Evolutionary conservation across 2,113 vertebrate genomes (phyloP), one percentile per base, ranked within the genome.

Genomic region (Asarcornis scutulata): DNA sequence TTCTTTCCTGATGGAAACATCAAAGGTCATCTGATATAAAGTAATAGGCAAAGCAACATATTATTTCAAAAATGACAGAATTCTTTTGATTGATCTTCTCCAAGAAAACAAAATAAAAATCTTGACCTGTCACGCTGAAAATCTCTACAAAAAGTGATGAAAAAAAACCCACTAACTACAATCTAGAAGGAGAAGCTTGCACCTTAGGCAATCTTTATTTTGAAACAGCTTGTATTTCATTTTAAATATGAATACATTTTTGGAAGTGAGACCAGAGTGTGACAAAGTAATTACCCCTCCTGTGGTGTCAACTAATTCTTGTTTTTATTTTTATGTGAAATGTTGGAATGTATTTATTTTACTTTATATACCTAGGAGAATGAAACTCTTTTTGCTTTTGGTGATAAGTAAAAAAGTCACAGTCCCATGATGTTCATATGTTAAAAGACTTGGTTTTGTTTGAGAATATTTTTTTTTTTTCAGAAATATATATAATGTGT

Each of bases 251-350:
- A 69, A 53, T 42, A 44, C 9, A 12, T 9, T 27, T 91, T 72
- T 74, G 15, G 8, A 73, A 38, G 21, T 16, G 7, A 75, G 2
- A 42, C 26, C 27, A 68, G 31, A 18, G n/a, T n/a, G 46, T 34
- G 67, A 50, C 11, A 34, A 66, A 27, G 36, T 63, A 48, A 48
- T n/a, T 46, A n/a, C 22, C 1, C 1, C 1, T 9, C 85, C 68
- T 52, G n/a, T 73, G 27, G 3, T 50, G 6, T 59, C 13, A 44
- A 2, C 0, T 22, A 17, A 10, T 42, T 27, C 0, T 11, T 32
- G 29, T 22, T 3, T 6, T 1, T 2, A 16, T 20, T 72, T 44
- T 40, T 7, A 29, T 32, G 73, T 46, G 6, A 66, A 42, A 12
- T 4, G 38, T 2, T 34, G 5, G 2, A 32, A 38, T 15, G 2